Conservation (phyloP, 2,113 vertebrate genomes). For the Anolis sagrei region DNA sequence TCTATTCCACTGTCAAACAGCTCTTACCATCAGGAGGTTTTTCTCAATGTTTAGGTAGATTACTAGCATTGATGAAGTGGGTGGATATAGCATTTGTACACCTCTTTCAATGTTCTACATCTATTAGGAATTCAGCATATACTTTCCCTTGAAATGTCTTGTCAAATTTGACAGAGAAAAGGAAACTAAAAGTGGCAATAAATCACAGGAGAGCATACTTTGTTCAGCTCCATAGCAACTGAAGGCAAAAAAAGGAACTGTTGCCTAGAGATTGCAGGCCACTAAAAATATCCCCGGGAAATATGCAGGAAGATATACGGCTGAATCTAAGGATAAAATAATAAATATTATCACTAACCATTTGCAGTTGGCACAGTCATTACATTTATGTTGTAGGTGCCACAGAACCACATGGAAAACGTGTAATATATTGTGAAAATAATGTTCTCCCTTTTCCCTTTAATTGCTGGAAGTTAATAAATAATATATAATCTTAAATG, state of each 20-base stretch:
- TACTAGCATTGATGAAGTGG: background rate
- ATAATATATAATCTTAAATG: background rate
- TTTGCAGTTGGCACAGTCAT: background rate
- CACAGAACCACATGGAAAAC: background rate
- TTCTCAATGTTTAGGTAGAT: no score
- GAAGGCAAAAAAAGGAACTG: slow-evolving; percentile 4
- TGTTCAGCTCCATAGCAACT: slow-evolving; percentile 13
- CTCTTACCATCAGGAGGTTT: no score
- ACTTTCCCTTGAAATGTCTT: background rate
- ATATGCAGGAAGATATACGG: background rate
- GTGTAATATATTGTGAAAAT: no score
- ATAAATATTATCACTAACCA: background rate
- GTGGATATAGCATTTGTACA: background rate
- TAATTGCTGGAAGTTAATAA: background rate
- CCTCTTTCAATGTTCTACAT: background rate
- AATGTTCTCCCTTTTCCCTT: background rate
- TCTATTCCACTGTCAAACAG: no score
- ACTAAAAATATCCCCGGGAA: slow-evolving; percentile 9
- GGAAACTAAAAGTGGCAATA: background rate
- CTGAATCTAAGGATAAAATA: background rate
- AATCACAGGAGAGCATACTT: background rate
- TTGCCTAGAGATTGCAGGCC: slow-evolving; percentile 6
- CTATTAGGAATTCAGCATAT: background rate
- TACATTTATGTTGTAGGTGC: background rate
- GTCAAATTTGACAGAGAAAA: slow-evolving; percentile 14